Evolutionary conservation across 2,888 invertebrate genomes (phyloP).

Genomic region (Orchesellides sinensis): DNA sequence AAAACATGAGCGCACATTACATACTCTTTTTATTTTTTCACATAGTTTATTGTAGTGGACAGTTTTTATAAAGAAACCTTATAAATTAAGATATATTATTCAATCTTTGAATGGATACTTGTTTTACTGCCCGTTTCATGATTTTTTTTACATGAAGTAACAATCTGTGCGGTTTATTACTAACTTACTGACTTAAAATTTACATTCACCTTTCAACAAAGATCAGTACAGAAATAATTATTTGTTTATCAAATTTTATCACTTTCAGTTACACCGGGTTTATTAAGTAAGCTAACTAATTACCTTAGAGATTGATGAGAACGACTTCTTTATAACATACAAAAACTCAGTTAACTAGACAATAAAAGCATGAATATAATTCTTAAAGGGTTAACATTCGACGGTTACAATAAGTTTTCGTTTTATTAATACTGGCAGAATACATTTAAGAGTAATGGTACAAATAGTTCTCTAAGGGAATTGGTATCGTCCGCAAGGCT

Average conservation of each 20-base stretch:
- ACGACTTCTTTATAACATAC: background rate
- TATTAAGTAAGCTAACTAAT: background rate
- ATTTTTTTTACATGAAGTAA: background rate
- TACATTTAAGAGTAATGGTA: constrained; percentile 28
- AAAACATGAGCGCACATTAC: too few species aligned
- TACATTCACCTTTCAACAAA: background rate
- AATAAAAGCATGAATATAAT: background rate
- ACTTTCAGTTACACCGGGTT: constrained; percentile 60
- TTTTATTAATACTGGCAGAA: constrained; percentile 61
- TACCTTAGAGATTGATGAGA: constrained; percentile 36
- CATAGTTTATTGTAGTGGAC: background rate
- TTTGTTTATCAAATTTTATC: constrained; percentile 35
- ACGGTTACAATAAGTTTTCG: background rate
- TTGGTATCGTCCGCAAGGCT: background rate
- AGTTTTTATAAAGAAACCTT: constrained; percentile 3
- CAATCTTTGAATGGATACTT: background rate
- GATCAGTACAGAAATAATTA: constrained; percentile 25
- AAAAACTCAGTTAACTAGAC: background rate
- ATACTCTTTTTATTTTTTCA: background rate
- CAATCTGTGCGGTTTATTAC: background rate
- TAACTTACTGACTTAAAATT: background rate
- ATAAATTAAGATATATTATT: background rate
- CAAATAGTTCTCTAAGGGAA: background rate
- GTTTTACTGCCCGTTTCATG: background rate
- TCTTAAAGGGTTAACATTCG: background rate